Evolutionary conservation across 2,888 invertebrate species (phyloP), one percentile per base, ranked within the genome.

Genomic region (Agrochola lota): DNA sequence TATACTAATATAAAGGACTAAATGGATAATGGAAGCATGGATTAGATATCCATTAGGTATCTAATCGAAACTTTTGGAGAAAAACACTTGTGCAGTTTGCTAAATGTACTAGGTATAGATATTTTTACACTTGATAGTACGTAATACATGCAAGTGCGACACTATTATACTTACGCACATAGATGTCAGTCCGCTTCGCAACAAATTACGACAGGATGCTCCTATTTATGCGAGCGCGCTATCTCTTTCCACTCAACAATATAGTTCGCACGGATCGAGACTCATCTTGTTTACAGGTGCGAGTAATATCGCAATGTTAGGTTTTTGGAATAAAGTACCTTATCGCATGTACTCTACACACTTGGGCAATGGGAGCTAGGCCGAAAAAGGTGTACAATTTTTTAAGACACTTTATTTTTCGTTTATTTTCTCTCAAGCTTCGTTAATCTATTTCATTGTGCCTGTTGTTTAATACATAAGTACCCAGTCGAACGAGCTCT

Each of bases 141-240:
- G 20, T 69, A 49, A 77, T n/a, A 62, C 46, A 57, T 57, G 49
- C 30, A 76, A 66, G 57, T 52, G 43, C n/a, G 26, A 49, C 8
- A 43, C 69, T 8, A 52, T 52, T 55, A 35, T 43, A 46, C 55
- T 46, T 26, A 46, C 30, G 49, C 7, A 62, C 46, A 67, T 20
- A 57, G n/a, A 15, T 30, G 17, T 52, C 8, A 52, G 69, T 57
- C 49, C 64, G 69, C 66, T 26, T 66, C 64, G 55, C 66, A 70
- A 64, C 69, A 66, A 74, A 70, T 80, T 66, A 80, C 60, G 26
- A 35, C 81, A 66, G 76, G 82, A 81, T 57, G 76, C 30, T n/a
- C 60, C 76, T 66, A 66, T 66, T 75, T 70, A 75, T 40, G n/a
- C 46, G 71, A 71, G 49, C 43, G 5, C 46, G 55, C 70, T 81